These are phyloP conservation scores for Notarius lentiginosus DNA, from an alignment of 2,113 vertebrate species.

Conservation along the genomic window DNA sequence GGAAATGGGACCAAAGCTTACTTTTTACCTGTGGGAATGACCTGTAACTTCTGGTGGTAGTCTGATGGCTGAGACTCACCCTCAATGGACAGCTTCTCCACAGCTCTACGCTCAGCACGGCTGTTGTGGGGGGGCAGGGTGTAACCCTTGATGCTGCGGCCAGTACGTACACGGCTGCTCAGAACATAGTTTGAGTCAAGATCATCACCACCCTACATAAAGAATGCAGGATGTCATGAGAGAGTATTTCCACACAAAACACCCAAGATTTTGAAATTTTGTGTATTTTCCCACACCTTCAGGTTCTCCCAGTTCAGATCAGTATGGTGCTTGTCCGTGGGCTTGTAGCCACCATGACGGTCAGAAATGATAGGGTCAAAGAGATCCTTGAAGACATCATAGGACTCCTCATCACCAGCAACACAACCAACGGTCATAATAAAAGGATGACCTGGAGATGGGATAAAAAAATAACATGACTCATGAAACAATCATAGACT, in stretches of 20 bases:
- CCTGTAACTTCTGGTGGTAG: background rate
- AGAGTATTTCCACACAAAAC: background rate
- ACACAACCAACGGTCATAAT: slow-evolving; percentile 95
- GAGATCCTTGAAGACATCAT: slow-evolving; percentile 84
- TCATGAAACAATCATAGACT: background rate
- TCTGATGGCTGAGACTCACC: slow-evolving; percentile 64
- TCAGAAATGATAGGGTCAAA: slow-evolving; percentile 89
- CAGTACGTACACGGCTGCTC: slow-evolving; percentile 89
- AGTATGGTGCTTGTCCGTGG: slow-evolving; percentile 90
- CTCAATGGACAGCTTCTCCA: slow-evolving; percentile 85
- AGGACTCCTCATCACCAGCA: slow-evolving; percentile 89
- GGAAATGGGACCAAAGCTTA: background rate
- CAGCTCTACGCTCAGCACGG: slow-evolving; percentile 85
- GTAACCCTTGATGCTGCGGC: slow-evolving; percentile 90
- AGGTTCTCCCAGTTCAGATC: slow-evolving; percentile 93
- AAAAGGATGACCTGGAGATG: slow-evolving; percentile 83
- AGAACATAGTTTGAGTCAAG: slow-evolving; percentile 89
- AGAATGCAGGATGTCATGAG: background rate
- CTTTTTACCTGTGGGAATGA: background rate
- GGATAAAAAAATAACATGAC: background rate
- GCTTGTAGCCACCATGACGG: slow-evolving; percentile 88
- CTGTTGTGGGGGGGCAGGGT: slow-evolving; percentile 91
- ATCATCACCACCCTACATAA: slow-evolving; percentile 83
- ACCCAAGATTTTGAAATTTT: background rate
- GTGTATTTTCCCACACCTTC: slow-evolving; percentile 72